phyloP scores from a whole-genome alignment of 1,140 invertebrate genomes.

The Anastrepha ludens region DNA sequence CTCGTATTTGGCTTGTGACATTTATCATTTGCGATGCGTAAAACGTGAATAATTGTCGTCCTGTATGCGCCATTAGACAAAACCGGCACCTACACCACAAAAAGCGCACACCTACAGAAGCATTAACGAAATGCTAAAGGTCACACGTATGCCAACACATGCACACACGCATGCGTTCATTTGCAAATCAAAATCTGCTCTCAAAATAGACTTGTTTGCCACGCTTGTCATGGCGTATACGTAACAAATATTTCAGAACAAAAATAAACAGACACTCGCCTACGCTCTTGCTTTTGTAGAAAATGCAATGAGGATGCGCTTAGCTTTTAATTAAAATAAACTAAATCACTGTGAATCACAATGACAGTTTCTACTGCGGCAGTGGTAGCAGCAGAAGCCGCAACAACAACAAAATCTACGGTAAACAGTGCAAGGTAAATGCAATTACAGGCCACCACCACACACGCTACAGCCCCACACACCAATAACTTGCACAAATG shows the following conservation, averaged over 20 bases:
- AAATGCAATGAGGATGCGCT: neutral
- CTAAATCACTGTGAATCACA: constrained; percentile 35
- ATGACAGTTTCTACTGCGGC: constrained; percentile 4
- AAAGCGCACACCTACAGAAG: neutral
- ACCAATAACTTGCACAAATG: neutral
- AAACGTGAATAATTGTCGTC: constrained; percentile 22
- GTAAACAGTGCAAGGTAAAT: constrained; percentile 35
- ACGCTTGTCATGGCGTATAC: constrained; percentile 4
- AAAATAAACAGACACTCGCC: neutral
- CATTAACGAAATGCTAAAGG: neutral
- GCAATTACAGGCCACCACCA: neutral
- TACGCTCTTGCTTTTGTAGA: neutral
- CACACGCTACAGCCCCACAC: neutral
- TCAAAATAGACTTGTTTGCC: neutral
- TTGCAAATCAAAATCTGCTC: neutral
- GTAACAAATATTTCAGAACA: neutral
- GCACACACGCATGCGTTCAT: neutral
- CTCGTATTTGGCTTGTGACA: constrained; percentile 20
- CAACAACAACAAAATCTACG: neutral
- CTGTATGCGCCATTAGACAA: constrained; percentile 34
- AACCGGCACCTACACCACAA: neutral
- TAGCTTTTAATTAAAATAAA: constrained; percentile 52
- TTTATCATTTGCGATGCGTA: constrained; percentile 37
- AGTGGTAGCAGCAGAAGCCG: neutral
- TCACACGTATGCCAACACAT: neutral